Conservation (phyloP, 2,113 vertebrate genomes). For the Chunga burmeisteri region DNA sequence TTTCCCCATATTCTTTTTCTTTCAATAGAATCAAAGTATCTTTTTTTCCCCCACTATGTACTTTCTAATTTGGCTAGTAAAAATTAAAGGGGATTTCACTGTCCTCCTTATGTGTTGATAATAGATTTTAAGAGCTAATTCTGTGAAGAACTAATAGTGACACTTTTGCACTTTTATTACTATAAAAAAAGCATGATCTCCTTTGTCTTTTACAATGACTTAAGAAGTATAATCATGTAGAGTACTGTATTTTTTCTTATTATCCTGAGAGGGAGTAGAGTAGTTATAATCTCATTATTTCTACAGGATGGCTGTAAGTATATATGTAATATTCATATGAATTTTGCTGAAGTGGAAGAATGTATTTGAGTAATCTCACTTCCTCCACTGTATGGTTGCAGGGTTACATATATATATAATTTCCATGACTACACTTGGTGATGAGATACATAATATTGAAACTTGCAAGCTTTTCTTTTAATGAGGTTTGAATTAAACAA, state of each 20-base stretch:
- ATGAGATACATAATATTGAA: neutral
- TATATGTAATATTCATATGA: slow-evolving; percentile 56
- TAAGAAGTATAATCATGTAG: slow-evolving; percentile 47
- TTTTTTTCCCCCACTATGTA: neutral
- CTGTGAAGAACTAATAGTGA: neutral
- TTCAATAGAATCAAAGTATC: neutral
- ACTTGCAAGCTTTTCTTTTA: neutral
- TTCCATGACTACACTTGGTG: neutral
- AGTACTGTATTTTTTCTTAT: slow-evolving; percentile 10
- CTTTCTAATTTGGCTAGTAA: slow-evolving; percentile 29
- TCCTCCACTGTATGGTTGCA: slow-evolving; percentile 27
- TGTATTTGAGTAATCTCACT: slow-evolving; percentile 53
- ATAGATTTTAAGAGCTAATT: neutral
- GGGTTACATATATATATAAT: slow-evolving; percentile 18
- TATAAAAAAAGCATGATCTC: neutral
- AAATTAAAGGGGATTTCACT: neutral
- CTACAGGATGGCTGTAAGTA: slow-evolving; percentile 4
- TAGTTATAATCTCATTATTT: slow-evolving; percentile 60
- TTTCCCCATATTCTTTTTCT: neutral
- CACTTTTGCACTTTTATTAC: slow-evolving; percentile 3
- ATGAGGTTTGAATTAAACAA: neutral
- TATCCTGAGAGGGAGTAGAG: slow-evolving; percentile 4
- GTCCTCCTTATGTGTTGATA: neutral
- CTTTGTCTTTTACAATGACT: slow-evolving; percentile 48
- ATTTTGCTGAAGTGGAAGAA: slow-evolving; percentile 33